These are phyloP conservation scores for Cuculus canorus DNA, from an alignment of 2,797 vertebrate species.

Conservation along the genomic window DNA sequence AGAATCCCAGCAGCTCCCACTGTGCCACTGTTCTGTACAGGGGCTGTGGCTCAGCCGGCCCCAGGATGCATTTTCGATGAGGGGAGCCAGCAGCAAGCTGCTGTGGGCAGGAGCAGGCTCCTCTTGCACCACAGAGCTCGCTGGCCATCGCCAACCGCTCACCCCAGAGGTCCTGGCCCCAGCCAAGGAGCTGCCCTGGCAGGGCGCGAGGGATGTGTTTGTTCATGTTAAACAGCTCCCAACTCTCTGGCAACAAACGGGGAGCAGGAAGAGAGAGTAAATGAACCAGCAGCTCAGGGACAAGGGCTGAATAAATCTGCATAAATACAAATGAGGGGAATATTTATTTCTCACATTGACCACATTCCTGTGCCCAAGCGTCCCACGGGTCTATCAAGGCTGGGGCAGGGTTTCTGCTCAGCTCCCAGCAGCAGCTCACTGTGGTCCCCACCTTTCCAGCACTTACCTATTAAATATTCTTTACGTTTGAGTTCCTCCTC, in stretches of 20 bases:
- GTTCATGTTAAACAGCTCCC: conserved; percentile 22
- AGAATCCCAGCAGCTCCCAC: not conserved
- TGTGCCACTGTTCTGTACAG: rapidly evolving
- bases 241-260: not conserved
- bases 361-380: not conserved
- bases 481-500: not conserved
- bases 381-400: rapidly evolving
- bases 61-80: rapidly evolving
- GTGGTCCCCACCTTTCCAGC: not conserved
- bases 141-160: rapidly evolving
- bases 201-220: not conserved
- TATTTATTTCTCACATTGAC: not conserved
- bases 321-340: conserved; percentile 27
- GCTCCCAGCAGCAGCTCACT: rapidly evolving
- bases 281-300: conserved; percentile 9
- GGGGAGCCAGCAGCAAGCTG: too few relatives aligned
- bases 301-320: conserved; percentile 53
- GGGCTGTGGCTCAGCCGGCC: not conserved
- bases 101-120: not conserved
- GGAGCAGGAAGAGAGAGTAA: not conserved
- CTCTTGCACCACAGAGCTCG: rapidly evolving
- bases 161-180: rapidly evolving
- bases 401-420: not conserved
- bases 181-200: rapidly evolving
- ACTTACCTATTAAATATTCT: conserved; percentile 7